Conservation (phyloP, 2,888 invertebrate genomes). For the Oscheius onirici region DNA sequence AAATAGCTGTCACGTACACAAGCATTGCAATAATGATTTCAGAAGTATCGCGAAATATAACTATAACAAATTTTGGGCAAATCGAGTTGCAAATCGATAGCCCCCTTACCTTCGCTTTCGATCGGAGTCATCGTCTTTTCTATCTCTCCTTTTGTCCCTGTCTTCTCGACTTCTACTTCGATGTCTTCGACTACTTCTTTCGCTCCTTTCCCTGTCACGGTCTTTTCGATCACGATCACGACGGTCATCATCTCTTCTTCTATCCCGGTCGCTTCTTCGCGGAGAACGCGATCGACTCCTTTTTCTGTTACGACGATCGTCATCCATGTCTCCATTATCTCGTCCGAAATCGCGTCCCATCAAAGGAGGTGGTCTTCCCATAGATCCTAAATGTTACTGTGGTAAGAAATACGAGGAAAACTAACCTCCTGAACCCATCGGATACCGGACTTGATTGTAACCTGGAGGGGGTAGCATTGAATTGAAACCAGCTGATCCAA, state of each 20-base stretch:
- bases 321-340: slow-evolving; percentile 23
- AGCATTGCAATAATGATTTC: neutral
- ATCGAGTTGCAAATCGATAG: neutral
- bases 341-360: slow-evolving; percentile 23
- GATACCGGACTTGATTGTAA: slow-evolving; percentile 15
- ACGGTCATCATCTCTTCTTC: slow-evolving; percentile 29
- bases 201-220: slow-evolving; percentile 20
- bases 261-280: slow-evolving; percentile 4
- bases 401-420: neutral
- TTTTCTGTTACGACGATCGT: slow-evolving; percentile 24
- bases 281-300: slow-evolving; percentile 34
- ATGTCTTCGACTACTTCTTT: slow-evolving; percentile 8
- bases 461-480: slow-evolving; percentile 29
- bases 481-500: slow-evolving; percentile 36
- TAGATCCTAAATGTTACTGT: neutral
- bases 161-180: slow-evolving; percentile 36
- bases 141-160: slow-evolving; percentile 33
- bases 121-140: slow-evolving; percentile 38
- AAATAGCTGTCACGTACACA: no score
- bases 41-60: neutral
- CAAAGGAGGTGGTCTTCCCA: slow-evolving; percentile 26
- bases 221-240: slow-evolving; percentile 21
- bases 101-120: slow-evolving; percentile 32
- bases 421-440: slow-evolving; percentile 4
- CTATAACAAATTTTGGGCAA: neutral